phyloP scores from a whole-genome alignment of 2,888 invertebrate species.

The Platycheirus albimanus region DNA sequence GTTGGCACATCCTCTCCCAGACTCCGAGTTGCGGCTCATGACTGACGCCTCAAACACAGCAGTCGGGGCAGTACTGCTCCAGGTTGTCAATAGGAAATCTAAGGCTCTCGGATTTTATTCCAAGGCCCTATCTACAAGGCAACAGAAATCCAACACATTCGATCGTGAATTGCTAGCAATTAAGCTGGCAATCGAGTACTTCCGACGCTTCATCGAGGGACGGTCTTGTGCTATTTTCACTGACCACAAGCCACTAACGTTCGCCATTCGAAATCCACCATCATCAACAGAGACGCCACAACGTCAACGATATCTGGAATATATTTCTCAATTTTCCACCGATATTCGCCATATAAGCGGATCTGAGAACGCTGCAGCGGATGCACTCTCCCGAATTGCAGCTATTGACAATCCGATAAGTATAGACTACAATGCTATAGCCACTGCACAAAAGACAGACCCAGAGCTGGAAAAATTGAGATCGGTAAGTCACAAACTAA shows the following conservation, averaged over 20 bases:
- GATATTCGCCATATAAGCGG: too few relatives aligned
- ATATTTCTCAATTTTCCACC: too few relatives aligned
- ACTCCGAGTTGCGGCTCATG: conserved; percentile 23
- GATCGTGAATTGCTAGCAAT: conserved; percentile 7
- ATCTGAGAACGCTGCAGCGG: too few relatives aligned
- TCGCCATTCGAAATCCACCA: conserved; percentile 6
- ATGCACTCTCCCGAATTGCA: conserved; percentile 33
- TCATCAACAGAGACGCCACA: too few relatives aligned
- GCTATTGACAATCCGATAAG: too few relatives aligned
- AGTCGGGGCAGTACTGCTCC: conserved; percentile 3
- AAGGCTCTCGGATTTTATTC: background rate
- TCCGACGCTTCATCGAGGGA: too few relatives aligned
- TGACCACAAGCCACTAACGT: conserved; percentile 22
- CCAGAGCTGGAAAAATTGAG: conserved; percentile 15
- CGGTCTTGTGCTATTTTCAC: too few relatives aligned
- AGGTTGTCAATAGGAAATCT: conserved; percentile 6
- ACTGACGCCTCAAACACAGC: conserved; percentile 32
- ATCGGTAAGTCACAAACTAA: conserved; percentile 36
- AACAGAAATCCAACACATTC: conserved; percentile 5
- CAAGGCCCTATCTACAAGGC: background rate
- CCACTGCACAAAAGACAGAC: conserved; percentile 10
- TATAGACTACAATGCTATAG: too few relatives aligned
- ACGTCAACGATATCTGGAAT: too few relatives aligned
- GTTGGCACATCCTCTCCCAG: conserved; percentile 20
- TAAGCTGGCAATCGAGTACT: background rate